These are phyloP conservation scores for Clanis bilineata DNA, from an alignment of 2,888 invertebrate species.

Conservation along the genomic window DNA sequence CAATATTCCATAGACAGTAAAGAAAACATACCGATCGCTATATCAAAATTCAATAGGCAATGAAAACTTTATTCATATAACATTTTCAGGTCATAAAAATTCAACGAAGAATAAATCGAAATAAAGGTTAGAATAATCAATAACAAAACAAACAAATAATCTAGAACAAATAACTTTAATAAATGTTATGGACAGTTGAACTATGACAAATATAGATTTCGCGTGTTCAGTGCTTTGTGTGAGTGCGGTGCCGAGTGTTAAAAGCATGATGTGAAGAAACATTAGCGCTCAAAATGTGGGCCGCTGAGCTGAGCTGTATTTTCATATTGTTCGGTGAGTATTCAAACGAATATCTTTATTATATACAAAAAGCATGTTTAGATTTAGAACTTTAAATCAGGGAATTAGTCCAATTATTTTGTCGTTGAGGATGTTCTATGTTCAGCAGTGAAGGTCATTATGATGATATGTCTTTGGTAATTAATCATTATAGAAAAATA, in stretches of 20 bases:
- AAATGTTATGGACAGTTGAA: constrained; percentile 3
- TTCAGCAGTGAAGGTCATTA: too few species aligned
- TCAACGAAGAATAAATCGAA: background rate
- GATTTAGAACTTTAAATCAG: too few species aligned
- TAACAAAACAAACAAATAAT: too few species aligned
- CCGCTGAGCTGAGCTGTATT: constrained; percentile 73
- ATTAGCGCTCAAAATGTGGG: constrained; percentile 65
- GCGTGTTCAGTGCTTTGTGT: constrained; percentile 20
- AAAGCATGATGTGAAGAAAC: constrained; percentile 66
- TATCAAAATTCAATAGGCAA: background rate
- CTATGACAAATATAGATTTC: background rate
- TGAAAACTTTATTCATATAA: background rate
- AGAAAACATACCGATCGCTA: background rate
- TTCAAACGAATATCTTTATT: background rate
- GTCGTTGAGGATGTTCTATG: too few species aligned
- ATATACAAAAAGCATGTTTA: too few species aligned
- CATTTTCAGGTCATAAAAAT: background rate
- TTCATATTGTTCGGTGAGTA: constrained; percentile 75
- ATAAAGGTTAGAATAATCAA: background rate
- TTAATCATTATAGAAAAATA: too few species aligned
- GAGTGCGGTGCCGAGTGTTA: constrained; percentile 50
- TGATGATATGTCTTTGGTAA: too few species aligned
- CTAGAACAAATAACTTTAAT: too few species aligned
- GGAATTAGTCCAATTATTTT: too few species aligned
- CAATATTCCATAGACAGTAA: too few species aligned